Evolutionary conservation across 1,140 invertebrate genomes (phyloP).

Genomic region (Drosophila murphyi): DNA sequence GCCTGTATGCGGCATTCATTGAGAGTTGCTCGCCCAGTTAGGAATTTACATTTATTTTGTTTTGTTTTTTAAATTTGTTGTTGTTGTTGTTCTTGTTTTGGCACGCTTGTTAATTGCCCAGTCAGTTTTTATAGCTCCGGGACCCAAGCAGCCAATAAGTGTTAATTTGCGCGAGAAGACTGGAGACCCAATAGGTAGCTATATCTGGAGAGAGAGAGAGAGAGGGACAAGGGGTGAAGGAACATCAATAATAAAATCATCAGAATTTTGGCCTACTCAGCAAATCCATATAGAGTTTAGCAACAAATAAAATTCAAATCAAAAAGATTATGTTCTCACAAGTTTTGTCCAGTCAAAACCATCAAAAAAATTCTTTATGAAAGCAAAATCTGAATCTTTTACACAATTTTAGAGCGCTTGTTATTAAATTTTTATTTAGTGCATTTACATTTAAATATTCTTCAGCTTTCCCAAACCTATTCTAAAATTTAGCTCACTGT

Average conservation of each 20-base stretch:
- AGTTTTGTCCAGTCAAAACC: no score
- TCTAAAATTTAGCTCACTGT: no score
- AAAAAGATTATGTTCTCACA: not conserved
- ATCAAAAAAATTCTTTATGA: no score
- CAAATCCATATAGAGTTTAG: not conserved
- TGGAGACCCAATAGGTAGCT: not conserved
- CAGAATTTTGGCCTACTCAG: not conserved
- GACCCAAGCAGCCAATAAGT: slow-evolving; percentile 44
- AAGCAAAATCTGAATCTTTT: no score
- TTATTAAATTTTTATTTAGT: no score
- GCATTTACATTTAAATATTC: no score
- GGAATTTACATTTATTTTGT: slow-evolving; percentile 47
- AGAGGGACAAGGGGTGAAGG: not conserved
- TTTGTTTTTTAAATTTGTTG: slow-evolving; percentile 10
- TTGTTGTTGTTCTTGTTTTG: slow-evolving; percentile 24
- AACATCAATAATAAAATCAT: not conserved
- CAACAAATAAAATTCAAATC: not conserved
- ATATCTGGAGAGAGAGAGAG: no score
- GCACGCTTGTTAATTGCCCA: slow-evolving; percentile 70
- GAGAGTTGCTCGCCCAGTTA: slow-evolving; percentile 42
- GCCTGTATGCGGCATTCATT: slow-evolving; percentile 15
- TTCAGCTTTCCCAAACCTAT: no score
- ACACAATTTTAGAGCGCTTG: no score
- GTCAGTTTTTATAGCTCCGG: slow-evolving; percentile 60
- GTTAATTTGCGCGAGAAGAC: slow-evolving; percentile 45